phyloP scores from a whole-genome alignment of 2,113 vertebrate species.

The Platycercus adscitus region DNA sequence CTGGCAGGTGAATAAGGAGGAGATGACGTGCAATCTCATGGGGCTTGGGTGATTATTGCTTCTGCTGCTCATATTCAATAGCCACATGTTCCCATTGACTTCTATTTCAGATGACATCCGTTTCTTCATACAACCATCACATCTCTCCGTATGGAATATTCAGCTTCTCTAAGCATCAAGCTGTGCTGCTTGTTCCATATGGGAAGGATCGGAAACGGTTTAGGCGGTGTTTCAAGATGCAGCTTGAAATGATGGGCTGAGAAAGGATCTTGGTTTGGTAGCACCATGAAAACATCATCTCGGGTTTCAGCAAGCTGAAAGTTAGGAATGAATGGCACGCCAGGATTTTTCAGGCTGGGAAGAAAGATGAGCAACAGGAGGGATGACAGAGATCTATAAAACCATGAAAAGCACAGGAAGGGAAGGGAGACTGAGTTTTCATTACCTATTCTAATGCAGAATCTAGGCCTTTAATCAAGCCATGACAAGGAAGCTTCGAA shows the following conservation, averaged over 20 bases:
- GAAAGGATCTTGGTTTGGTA: slow-evolving; percentile 14
- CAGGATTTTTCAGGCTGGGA: neutral
- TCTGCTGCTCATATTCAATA: neutral
- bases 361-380: neutral
- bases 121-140: neutral
- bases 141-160: neutral
- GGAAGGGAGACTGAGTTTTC: neutral
- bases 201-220: neutral
- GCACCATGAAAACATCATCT: neutral
- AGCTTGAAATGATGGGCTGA: slow-evolving; percentile 12
- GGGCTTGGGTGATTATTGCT: neutral
- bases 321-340: neutral
- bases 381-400: neutral
- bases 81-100: neutral
- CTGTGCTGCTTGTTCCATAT: slow-evolving; percentile 10
- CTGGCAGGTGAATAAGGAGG: slow-evolving; percentile 20
- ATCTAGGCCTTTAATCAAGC: neutral
- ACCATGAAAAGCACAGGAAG: neutral
- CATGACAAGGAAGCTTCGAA: neutral
- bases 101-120: neutral
- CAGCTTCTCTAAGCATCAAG: neutral
- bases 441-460: neutral
- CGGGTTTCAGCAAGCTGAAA: neutral
- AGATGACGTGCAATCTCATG: rapidly evolving
- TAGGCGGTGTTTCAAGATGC: neutral